These are phyloP conservation scores for Lamprotornis superbus DNA, from an alignment of 2,113 vertebrate species.

Conservation along the genomic window DNA sequence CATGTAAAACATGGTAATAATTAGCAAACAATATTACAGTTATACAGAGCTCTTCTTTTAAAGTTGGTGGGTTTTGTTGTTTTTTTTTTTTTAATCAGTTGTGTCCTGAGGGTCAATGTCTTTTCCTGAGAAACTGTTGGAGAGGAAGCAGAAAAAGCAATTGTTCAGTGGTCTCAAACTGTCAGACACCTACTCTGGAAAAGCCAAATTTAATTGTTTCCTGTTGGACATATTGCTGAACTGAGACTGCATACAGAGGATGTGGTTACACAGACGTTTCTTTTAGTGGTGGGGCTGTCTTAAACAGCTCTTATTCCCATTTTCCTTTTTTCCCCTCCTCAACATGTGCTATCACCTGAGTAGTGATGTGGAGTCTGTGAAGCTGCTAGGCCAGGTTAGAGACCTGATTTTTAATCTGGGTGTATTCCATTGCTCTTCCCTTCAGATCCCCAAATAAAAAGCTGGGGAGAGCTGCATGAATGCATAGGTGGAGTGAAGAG, in stretches of 20 bases:
- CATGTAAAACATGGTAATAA: neutral
- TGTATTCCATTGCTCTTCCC: neutral
- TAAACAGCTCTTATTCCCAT: neutral
- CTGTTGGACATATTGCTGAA: slow-evolving; percentile 48
- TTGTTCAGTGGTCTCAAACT: neutral
- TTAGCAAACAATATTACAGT: neutral
- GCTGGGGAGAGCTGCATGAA: neutral
- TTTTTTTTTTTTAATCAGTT: neutral
- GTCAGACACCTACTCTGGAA: slow-evolving; percentile 42
- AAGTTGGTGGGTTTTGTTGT: neutral
- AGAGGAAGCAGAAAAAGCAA: slow-evolving; percentile 48
- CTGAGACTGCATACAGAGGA: slow-evolving; percentile 38
- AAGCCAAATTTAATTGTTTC: slow-evolving; percentile 53
- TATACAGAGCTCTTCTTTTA: neutral
- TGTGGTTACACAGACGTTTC: slow-evolving; percentile 45
- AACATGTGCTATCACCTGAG: neutral
- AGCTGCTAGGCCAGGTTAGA: neutral
- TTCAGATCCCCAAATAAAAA: neutral
- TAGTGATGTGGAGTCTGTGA: neutral
- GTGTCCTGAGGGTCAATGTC: neutral
- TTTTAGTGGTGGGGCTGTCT: neutral
- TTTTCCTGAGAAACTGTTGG: slow-evolving; percentile 46
- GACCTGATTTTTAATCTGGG: neutral
- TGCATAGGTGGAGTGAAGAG: neutral
- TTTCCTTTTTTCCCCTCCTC: neutral